Conservation (phyloP, 2,113 vertebrate species). For the Tychaedon coryphoeus region DNA sequence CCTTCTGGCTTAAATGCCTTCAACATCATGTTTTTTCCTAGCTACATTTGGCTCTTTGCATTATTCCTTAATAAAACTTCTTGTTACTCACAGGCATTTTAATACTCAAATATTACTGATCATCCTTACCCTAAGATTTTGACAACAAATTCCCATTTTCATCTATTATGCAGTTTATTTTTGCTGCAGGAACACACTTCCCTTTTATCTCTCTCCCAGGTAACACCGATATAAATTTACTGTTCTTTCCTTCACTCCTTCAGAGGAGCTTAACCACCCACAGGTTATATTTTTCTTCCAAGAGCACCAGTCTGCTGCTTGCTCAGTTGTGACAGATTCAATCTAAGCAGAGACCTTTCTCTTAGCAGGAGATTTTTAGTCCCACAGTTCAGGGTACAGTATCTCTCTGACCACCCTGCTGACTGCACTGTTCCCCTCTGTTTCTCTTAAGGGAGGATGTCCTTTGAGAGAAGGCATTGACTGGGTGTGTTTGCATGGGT, state of each 20-base stretch:
- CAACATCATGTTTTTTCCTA: background rate
- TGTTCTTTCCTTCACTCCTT: background rate
- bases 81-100: background rate
- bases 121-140: background rate
- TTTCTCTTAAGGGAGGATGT: background rate
- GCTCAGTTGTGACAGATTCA: background rate
- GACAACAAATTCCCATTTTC: background rate
- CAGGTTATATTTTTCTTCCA: background rate
- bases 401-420: background rate
- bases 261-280: background rate
- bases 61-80: background rate
- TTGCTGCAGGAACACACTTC: background rate
- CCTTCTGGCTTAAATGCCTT: background rate
- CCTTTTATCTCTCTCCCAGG: background rate
- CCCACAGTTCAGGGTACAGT: background rate
- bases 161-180: background rate
- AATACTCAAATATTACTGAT: background rate
- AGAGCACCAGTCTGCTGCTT: background rate
- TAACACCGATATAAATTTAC: constrained; percentile 1
- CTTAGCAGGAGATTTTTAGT: background rate
- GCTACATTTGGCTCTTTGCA: background rate
- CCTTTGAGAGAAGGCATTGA: background rate
- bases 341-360: background rate
- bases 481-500: background rate
- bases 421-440: accelerated